Evolutionary conservation across 2,888 invertebrate genomes (phyloP), one percentile per base, ranked within the genome.

Genomic region (Trisateles emortualis): DNA sequence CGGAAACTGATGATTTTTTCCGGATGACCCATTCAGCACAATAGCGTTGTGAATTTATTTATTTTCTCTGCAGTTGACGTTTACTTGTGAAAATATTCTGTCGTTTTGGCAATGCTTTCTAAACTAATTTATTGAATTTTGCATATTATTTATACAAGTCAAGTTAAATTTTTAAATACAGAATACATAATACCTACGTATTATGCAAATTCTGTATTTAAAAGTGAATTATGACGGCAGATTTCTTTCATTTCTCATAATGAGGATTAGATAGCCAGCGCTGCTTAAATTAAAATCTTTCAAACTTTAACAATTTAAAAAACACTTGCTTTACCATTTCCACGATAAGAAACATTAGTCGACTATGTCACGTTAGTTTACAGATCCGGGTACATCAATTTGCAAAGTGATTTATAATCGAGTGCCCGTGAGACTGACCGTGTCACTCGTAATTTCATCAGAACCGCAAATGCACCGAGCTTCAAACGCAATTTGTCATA

Each of bases 1-100:
- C 84, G 81, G 72, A 85, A 88, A 90, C 85, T 81, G 76, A 87
- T 83, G 78, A 73, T 79, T 84, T 89, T 88, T 91, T 88, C 87
- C 88, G 84, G 80, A 86, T 82, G 77, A 81, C 67, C 81, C 78
- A 79, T 66, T 83, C 73, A 68, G 60, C 59, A 53, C 44, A 52
- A 44, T 47, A 24, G 44, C 40, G 32, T 26, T 50, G 50, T 35
- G 48, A 57, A 60, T 72, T 68, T 62, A 64, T 65, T 64, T 58
- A 54, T 50, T 58, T 45, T 30, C 19, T 33, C 13, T 35, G 33
- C 35, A 50, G 22, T 38, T n/a, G 36, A 47, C 46, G 19, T 53
- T 50, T 44, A 52, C 47, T 50, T 66, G 46, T 63, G 43, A 51
- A 50, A 44, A 55, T 51, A 36, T 51, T 53, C 57, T 53, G 51